Evolutionary conservation across 2,888 invertebrate genomes (phyloP).

Genomic region (Chydorus sphaericus): DNA sequence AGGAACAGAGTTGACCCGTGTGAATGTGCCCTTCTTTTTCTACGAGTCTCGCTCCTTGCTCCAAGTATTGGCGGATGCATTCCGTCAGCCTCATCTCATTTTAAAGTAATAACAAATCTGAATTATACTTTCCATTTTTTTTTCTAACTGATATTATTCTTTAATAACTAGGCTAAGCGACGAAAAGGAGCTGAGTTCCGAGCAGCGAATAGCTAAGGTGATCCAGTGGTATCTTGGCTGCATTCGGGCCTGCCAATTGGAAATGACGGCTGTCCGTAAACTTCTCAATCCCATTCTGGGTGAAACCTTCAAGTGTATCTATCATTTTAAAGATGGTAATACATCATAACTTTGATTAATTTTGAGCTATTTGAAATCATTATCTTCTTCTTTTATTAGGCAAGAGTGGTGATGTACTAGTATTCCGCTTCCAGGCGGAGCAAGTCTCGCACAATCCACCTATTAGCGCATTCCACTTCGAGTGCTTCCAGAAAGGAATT

Average conservation of each 20-base stretch:
- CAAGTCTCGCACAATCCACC: constrained; percentile 38
- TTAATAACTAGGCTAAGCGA: too few species aligned
- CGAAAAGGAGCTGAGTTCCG: too few species aligned
- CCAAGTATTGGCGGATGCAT: constrained; percentile 36
- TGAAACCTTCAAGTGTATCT: constrained; percentile 37
- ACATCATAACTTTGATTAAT: too few species aligned
- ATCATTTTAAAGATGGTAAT: constrained; percentile 22
- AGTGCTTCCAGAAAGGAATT: constrained; percentile 31
- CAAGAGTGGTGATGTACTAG: background rate
- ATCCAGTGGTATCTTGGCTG: constrained; percentile 36
- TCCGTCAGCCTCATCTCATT: constrained; percentile 33
- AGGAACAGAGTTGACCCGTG: constrained; percentile 37
- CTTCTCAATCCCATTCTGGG: constrained; percentile 40
- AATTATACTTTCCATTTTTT: too few species aligned
- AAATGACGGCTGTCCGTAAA: constrained; percentile 29
- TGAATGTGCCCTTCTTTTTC: constrained; percentile 34
- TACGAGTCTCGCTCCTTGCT: constrained; percentile 34
- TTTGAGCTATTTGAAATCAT: background rate
- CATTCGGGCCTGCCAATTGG: constrained; percentile 25
- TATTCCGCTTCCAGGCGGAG: constrained; percentile 30
- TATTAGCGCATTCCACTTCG: constrained; percentile 35
- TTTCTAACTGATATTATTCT: background rate
- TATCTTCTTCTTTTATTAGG: too few species aligned
- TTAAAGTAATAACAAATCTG: constrained; percentile 24
- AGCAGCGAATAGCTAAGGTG: constrained; percentile 30